Evolutionary conservation across 2,888 invertebrate genomes (phyloP).

Genomic region (Cerastoderma edule): DNA sequence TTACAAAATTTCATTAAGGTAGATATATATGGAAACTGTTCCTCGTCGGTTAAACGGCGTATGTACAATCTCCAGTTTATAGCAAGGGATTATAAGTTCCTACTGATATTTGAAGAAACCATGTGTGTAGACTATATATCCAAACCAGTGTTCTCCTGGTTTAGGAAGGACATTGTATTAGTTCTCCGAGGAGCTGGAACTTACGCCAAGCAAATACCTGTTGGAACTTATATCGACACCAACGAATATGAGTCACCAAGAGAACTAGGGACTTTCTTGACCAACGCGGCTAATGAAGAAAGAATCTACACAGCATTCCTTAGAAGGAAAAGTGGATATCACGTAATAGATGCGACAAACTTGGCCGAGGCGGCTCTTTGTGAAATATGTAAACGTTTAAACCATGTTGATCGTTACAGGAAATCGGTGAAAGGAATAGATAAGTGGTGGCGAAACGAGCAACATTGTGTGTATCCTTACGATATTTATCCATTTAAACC

Average conservation of each 20-base stretch:
- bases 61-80: too few species aligned
- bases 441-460: neutral
- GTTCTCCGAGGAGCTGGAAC: neutral
- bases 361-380: neutral
- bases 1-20: neutral
- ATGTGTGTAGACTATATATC: neutral
- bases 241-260: neutral
- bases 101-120: neutral
- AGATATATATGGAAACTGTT: neutral
- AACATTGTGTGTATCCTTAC: neutral
- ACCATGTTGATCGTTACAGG: neutral
- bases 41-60: neutral
- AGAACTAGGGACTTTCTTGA: neutral
- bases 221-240: neutral
- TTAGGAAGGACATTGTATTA: neutral
- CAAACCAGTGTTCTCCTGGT: neutral
- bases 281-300: neutral
- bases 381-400: neutral
- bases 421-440: neutral
- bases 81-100: neutral
- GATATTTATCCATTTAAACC: neutral
- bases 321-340: neutral
- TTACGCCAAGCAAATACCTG: neutral
- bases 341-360: neutral
- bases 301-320: neutral